These are phyloP conservation scores for Philereme vetulata DNA, from an alignment of 2,888 invertebrate species.

Conservation along the genomic window DNA sequence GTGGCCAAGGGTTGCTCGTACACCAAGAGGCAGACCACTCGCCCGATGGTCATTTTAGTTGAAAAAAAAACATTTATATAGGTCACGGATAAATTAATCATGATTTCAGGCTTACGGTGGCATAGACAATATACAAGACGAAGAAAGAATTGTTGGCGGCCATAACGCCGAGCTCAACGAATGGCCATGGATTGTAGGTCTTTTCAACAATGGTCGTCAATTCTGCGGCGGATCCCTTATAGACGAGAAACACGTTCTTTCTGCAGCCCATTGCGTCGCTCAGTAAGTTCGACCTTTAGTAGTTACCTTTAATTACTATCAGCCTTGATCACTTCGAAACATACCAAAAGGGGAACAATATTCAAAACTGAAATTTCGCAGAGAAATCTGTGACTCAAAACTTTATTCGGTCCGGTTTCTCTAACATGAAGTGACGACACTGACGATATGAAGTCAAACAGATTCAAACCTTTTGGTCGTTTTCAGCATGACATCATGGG, in stretches of 20 bases:
- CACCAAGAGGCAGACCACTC: too few species aligned
- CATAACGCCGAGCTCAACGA: constrained; percentile 91
- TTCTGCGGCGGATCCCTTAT: constrained; percentile 95
- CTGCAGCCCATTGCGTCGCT: constrained; percentile 95
- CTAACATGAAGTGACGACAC: neutral
- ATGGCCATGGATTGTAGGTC: constrained; percentile 93
- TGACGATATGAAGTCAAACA: neutral
- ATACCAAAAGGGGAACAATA: neutral
- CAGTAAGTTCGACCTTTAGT: constrained; percentile 84
- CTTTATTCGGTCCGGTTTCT: neutral
- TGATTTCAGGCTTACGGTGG: constrained; percentile 61
- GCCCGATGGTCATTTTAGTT: too few species aligned
- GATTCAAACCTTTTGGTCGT: neutral
- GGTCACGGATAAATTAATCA: neutral
- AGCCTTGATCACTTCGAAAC: neutral
- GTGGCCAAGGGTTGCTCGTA: too few species aligned
- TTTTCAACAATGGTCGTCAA: constrained; percentile 92
- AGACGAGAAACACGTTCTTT: constrained; percentile 89
- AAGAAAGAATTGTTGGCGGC: constrained; percentile 93
- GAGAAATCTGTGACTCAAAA: neutral
- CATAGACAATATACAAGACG: constrained; percentile 77
- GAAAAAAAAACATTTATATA: neutral
- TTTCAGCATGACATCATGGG: constrained; percentile 93
- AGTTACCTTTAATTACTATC: neutral
- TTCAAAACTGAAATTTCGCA: neutral